These are phyloP conservation scores for Pseudomyrmex gracilis DNA, from an alignment of 1,140 invertebrate genomes.

Conservation along the genomic window DNA sequence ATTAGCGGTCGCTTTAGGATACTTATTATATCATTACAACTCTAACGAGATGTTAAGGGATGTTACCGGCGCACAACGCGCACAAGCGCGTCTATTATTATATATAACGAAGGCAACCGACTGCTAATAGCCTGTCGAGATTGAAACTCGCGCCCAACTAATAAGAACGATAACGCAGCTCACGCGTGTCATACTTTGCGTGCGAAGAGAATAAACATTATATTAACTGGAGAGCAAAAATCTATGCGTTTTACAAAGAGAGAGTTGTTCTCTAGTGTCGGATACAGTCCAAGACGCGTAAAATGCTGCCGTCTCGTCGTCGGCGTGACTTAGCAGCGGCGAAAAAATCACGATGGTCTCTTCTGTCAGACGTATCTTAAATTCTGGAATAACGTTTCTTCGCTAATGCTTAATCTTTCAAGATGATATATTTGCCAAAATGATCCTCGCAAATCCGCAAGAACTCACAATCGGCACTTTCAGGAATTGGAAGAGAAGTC, in stretches of 20 bases:
- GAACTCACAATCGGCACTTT: conserved; percentile 24
- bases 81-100: conserved; percentile 25
- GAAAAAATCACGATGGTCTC: not conserved
- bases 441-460: not conserved
- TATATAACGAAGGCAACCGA: conserved; percentile 27
- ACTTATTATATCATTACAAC: conserved; percentile 60
- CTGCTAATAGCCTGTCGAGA: conserved; percentile 37
- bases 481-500: not conserved
- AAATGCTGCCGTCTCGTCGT: no score
- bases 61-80: conserved; percentile 7
- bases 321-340: no score
- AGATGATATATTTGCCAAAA: not conserved
- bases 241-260: not conserved
- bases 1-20: conserved; percentile 44
- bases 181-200: not conserved
- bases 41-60: conserved; percentile 56
- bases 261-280: not conserved
- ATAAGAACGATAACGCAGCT: conserved; percentile 27
- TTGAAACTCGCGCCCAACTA: conserved; percentile 28
- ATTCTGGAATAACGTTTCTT: conserved; percentile 5
- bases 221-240: not conserved
- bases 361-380: not conserved
- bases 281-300: no score
- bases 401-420: not conserved
- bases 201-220: not conserved